Percentiles rank a stretch among this genome's conserved stretches.
phyloP scores from a whole-genome alignment of 1,140 invertebrate genomes.

The Listronotus oregonensis region DNA sequence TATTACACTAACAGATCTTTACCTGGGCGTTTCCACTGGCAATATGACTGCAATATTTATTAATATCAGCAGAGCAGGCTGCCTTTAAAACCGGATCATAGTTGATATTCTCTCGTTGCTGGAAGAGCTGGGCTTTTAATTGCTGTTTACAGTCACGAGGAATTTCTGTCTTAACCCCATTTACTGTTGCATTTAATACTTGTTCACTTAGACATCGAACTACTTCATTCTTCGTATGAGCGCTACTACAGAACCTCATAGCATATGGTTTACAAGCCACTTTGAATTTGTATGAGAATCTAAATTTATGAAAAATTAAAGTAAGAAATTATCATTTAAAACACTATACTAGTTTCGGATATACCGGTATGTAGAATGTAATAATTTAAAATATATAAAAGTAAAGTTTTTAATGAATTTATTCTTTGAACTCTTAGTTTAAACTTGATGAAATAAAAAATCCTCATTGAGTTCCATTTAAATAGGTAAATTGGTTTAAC shows the following conservation, averaged over 20 bases:
- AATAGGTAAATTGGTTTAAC: too few relatives aligned
- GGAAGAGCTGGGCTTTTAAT: slow-evolving; percentile 84
- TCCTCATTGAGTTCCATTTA: too few relatives aligned
- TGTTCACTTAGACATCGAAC: slow-evolving; percentile 90
- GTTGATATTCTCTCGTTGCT: slow-evolving; percentile 83
- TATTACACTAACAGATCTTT: slow-evolving; percentile 44
- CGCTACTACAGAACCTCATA: slow-evolving; percentile 75
- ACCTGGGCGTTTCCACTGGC: slow-evolving; percentile 80
- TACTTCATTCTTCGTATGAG: slow-evolving; percentile 84
- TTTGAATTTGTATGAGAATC: slow-evolving; percentile 94
- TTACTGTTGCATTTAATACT: slow-evolving; percentile 86
- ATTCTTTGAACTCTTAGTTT: too few relatives aligned
- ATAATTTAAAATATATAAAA: too few relatives aligned
- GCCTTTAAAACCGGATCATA: slow-evolving; percentile 81
- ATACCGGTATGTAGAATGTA: too few relatives aligned
- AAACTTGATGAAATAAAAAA: too few relatives aligned
- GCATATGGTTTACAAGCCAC: slow-evolving; percentile 86
- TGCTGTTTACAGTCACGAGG: slow-evolving; percentile 87
- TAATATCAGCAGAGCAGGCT: slow-evolving; percentile 79
- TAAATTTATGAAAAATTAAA: slow-evolving; percentile 44
- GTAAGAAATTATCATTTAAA: too few relatives aligned
- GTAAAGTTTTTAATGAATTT: too few relatives aligned
- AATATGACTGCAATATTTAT: slow-evolving; percentile 71
- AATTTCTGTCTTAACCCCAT: slow-evolving; percentile 76
- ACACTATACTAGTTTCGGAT: too few relatives aligned